These are phyloP conservation scores for Notospermus geniculatus DNA, from an alignment of 1,140 invertebrate genomes.

Conservation along the genomic window DNA sequence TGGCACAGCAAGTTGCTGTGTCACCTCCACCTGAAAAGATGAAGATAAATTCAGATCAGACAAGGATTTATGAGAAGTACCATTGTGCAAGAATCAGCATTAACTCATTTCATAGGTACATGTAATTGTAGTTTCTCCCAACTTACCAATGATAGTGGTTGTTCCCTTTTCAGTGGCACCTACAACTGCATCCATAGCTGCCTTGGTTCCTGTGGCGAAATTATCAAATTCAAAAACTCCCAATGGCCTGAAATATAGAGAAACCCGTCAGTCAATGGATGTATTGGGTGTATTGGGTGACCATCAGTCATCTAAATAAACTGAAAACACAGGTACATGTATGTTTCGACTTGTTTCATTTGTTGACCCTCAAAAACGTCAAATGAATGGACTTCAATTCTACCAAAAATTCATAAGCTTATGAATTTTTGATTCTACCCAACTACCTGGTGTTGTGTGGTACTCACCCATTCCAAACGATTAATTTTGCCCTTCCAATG, in stretches of 20 bases:
- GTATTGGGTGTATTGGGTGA: no score
- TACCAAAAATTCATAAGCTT: no score
- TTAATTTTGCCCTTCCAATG: slow-evolving; percentile 85
- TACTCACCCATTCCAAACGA: slow-evolving; percentile 96
- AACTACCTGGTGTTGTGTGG: slow-evolving; percentile 6
- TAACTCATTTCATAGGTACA: no score
- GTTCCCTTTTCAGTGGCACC: slow-evolving; percentile 75
- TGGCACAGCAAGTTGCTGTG: slow-evolving; percentile 95
- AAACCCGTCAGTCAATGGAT: no score
- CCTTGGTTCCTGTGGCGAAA: slow-evolving; percentile 87
- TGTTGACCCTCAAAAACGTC: no score
- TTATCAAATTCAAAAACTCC: slow-evolving; percentile 98
- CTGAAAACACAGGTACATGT: not conserved
- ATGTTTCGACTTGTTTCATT: not conserved
- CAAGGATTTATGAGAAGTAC: no score
- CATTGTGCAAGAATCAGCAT: no score
- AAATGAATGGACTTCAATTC: no score
- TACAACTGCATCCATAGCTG: slow-evolving; percentile 94
- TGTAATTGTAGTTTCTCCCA: no score
- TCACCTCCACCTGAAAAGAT: slow-evolving; percentile 75
- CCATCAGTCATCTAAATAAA: no score
- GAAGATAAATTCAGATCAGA: slow-evolving; percentile 3
- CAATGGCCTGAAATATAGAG: slow-evolving; percentile 67
- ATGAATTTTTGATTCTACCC: no score
- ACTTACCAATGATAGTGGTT: slow-evolving; percentile 85